Base-by-base conservation (phyloP, 1,140 invertebrate genomes). In the Pinna nobilis region DNA sequence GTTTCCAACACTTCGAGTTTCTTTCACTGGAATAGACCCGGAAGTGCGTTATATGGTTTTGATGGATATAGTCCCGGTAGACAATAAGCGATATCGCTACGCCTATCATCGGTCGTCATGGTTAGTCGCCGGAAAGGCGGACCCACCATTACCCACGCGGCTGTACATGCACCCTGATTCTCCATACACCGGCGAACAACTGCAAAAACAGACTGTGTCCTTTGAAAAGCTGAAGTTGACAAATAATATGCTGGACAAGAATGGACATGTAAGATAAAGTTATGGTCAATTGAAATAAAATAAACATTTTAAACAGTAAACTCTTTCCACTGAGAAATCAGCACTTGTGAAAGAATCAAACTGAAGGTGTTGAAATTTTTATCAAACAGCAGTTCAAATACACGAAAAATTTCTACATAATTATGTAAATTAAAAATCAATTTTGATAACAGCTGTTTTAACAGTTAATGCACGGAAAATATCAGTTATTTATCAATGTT, bases 211-310 rank as follows among this genome's bases (percentile, higher is more conserved):
- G 91, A 96, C 98, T 82, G 96, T 99, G 82, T 98, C 97, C 79
- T 99, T 99, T 90, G 98, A 99, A 91, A 99, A 99, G 91, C 95
- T 99, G 86, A 99, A 99, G 90, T 93, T 99, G 78, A 99, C 98
- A 87, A 99, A 99, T 90, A 99, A 99, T 91, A 97, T 98, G 90
- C 96, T 98, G 94, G 97, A 99, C 90, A 98, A 97, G 90, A 95
- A 96, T 86, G 97, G 97, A 90, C 97, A 99, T 92, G 98, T 99
- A 91, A 93, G 93, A n/a, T n/a, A n/a, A n/a, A n/a, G n/a, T n/a
- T n/a, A n/a, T n/a, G n/a, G n/a, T n/a, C n/a, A n/a, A n/a, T n/a
- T n/a, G n/a, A n/a, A n/a, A n/a, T n/a, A n/a, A n/a, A n/a, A n/a
- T n/a, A n/a, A n/a, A n/a, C n/a, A n/a, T n/a, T n/a, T n/a, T n/a